Conservation (phyloP, 2,888 invertebrate genomes). For the Yponomeuta sedellus region DNA sequence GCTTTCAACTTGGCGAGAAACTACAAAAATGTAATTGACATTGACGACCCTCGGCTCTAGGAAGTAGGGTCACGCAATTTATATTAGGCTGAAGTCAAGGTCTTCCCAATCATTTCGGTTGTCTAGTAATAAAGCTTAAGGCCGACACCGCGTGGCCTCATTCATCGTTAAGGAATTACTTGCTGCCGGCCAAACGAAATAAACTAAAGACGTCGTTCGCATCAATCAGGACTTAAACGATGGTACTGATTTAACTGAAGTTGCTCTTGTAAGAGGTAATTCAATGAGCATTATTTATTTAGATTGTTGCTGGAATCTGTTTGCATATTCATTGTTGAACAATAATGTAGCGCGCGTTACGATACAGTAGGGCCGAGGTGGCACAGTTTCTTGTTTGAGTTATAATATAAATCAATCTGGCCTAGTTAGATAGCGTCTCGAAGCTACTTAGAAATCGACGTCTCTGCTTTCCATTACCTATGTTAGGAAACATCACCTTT, state of each 20-base stretch:
- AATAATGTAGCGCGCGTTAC: slow-evolving; percentile 41
- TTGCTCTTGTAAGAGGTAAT: background rate
- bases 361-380: slow-evolving; percentile 64
- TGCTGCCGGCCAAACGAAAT: slow-evolving; percentile 1
- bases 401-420: slow-evolving; percentile 71
- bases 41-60: slow-evolving; percentile 61
- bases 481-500: slow-evolving; percentile 55
- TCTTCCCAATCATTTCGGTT: slow-evolving; percentile 63
- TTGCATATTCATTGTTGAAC: slow-evolving; percentile 63
- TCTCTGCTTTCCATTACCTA: slow-evolving; percentile 57
- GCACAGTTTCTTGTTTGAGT: slow-evolving; percentile 68
- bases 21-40: slow-evolving; percentile 49
- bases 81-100: slow-evolving; percentile 71
- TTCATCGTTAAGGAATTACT: slow-evolving; percentile 26
- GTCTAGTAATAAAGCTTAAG: slow-evolving; percentile 64
- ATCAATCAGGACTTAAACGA: background rate
- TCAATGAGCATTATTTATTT: slow-evolving; percentile 7
- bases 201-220: background rate
- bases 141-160: slow-evolving; percentile 45
- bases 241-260: background rate
- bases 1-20: slow-evolving; percentile 27
- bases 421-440: slow-evolving; percentile 64
- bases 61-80: slow-evolving; percentile 69
- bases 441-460: slow-evolving; percentile 48
- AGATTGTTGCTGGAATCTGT: slow-evolving; percentile 25